Percentiles rank a stretch among this genome's conserved stretches.
phyloP scores from a whole-genome alignment of 2,113 vertebrate species.

The Dunckerocampus dactyliophorus region DNA sequence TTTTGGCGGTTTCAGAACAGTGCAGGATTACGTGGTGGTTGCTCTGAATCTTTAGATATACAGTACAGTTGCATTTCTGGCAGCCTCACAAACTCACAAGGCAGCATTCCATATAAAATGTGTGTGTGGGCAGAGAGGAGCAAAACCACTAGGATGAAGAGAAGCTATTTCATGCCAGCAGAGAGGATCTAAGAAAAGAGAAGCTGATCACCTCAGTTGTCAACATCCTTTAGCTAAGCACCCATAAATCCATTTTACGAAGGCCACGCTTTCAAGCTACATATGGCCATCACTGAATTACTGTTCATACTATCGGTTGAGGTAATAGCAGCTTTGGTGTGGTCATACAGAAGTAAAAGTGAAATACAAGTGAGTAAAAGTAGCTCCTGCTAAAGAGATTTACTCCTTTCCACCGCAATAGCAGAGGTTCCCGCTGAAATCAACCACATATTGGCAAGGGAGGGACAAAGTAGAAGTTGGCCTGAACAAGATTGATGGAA shows the following conservation, averaged over 20 bases:
- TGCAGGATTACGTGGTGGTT: not conserved
- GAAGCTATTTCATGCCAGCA: not conserved
- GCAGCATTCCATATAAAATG: not conserved
- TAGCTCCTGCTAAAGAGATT: not conserved
- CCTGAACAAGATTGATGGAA: no score
- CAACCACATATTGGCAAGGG: no score
- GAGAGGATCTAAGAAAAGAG: constrained; percentile 1
- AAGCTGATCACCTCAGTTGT: constrained; percentile 3
- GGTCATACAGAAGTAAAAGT: not conserved
- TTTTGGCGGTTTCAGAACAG: not conserved
- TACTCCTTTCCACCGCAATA: no score
- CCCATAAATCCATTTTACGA: constrained; percentile 3
- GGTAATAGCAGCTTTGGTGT: not conserved
- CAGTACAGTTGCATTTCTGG: not conserved
- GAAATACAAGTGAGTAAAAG: not conserved
- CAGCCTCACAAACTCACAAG: not conserved
- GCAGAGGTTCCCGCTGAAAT: no score
- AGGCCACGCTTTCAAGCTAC: not conserved
- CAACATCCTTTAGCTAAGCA: constrained; percentile 6
- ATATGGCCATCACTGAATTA: not conserved
- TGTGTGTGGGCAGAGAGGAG: not conserved
- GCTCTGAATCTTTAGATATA: not conserved
- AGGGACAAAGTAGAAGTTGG: no score
- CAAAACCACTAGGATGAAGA: constrained; percentile 1
- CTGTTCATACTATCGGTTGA: not conserved